Conservation (phyloP, 2,888 invertebrate genomes). For the Autographa pulchrina region DNA sequence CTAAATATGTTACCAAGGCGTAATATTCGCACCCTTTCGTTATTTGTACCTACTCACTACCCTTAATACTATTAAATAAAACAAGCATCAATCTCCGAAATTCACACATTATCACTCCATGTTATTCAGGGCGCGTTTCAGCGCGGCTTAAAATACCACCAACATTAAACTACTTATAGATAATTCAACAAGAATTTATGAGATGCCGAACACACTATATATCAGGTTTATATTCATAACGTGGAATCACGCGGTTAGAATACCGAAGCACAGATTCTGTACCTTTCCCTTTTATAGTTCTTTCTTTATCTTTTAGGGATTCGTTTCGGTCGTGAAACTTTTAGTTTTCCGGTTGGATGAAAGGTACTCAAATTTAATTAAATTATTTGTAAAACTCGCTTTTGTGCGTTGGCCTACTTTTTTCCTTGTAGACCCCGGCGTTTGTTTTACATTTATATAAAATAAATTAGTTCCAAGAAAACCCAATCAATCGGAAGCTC, state of each 20-base stretch:
- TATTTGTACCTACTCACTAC: neutral
- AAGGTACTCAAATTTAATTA: constrained; percentile 3
- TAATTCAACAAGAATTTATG: constrained; percentile 36
- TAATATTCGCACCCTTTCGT: neutral
- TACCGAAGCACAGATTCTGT: constrained; percentile 45
- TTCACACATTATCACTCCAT: constrained; percentile 2
- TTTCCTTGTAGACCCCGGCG: neutral
- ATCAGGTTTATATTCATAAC: constrained; percentile 55
- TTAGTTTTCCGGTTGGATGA: neutral
- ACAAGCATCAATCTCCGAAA: neutral
- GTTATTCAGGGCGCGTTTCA: constrained; percentile 15
- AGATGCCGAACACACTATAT: constrained; percentile 11
- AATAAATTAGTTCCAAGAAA: constrained; percentile 1
- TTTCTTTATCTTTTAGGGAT: neutral
- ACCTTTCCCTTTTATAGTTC: neutral
- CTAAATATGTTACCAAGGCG: neutral
- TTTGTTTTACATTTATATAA: neutral
- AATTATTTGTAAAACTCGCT: neutral
- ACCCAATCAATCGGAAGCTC: neutral
- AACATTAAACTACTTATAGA: constrained; percentile 17
- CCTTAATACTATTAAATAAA: neutral
- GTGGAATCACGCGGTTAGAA: constrained; percentile 38
- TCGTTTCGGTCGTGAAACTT: neutral
- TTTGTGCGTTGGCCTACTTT: neutral
- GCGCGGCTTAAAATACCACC: constrained; percentile 6